phyloP scores from a whole-genome alignment of 2,888 invertebrate species.

The Drosophila fungiperda region DNA sequence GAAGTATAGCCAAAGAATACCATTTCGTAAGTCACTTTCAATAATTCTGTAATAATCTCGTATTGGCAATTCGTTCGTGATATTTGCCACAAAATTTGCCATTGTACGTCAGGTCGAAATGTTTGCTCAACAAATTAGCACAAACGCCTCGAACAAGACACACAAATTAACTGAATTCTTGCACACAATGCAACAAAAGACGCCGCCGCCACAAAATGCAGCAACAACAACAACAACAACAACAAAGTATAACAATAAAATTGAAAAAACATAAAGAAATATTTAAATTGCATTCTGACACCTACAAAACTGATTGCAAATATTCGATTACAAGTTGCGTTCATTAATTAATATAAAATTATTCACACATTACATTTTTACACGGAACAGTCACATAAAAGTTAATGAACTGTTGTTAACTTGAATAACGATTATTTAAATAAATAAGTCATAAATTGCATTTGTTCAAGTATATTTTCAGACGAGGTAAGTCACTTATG shows the following conservation, averaged over 20 bases:
- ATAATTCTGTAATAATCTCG: conserved; percentile 9
- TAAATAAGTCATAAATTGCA: conserved; percentile 8
- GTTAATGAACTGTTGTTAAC: conserved; percentile 35
- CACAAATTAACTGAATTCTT: conserved; percentile 63
- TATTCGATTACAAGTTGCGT: neutral
- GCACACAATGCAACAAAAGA: conserved; percentile 59
- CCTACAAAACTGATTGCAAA: conserved; percentile 25
- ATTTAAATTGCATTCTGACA: conserved; percentile 53
- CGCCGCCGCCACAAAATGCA: conserved; percentile 24
- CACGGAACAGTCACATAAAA: conserved; percentile 1
- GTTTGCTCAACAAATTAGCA: conserved; percentile 71
- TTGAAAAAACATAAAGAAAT: conserved; percentile 11
- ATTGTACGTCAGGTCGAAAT: conserved; percentile 38
- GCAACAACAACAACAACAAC: conserved; percentile 3
- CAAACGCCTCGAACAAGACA: conserved; percentile 52
- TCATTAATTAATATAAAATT: conserved; percentile 6
- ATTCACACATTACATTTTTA: neutral
- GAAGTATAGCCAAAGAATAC: no score
- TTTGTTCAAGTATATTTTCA: conserved; percentile 5
- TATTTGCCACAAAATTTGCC: conserved; percentile 53
- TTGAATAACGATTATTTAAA: conserved; percentile 11
- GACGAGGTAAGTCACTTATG: conserved; percentile 22
- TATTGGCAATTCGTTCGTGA: conserved; percentile 58
- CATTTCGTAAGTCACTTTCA: neutral
- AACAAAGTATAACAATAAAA: neutral